Conservation (phyloP, 2,113 vertebrate genomes). For the Cromileptes altivelis region DNA sequence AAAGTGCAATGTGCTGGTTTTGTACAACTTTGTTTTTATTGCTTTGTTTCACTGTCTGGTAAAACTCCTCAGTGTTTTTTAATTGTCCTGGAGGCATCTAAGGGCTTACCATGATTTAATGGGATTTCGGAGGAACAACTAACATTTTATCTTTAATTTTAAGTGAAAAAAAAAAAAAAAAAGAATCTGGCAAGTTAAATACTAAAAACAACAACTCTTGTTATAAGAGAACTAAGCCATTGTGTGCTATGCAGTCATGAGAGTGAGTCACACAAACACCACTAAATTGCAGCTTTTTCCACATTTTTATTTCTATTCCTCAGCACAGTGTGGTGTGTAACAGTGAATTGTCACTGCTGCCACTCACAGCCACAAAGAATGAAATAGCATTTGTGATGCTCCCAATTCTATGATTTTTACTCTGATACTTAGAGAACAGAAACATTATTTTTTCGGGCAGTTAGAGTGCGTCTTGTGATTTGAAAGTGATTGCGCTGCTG, state of each 20-base stretch:
- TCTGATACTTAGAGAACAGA: constrained; percentile 13
- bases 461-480: not conserved
- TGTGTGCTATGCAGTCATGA: not conserved
- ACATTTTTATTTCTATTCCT: constrained; percentile 27
- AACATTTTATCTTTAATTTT: not conserved
- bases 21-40: not conserved
- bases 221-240: not conserved
- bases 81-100: not conserved
- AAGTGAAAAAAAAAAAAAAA: too few species aligned
- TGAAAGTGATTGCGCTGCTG: constrained; percentile 17
- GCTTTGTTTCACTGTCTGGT: not conserved
- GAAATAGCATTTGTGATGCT: constrained; percentile 25
- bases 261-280: constrained; percentile 1
- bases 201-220: too few species aligned
- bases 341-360: not conserved
- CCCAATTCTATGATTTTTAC: constrained; percentile 7
- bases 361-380: constrained; percentile 20
- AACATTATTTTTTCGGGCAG: not conserved
- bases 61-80: not conserved
- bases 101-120: not conserved
- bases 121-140: not conserved
- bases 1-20: not conserved
- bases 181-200: not conserved
- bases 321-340: not conserved
- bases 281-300: constrained; percentile 17